These are phyloP conservation scores for Neoscelio sp. DNA, from an alignment of 2,888 invertebrate species.

Conservation along the genomic window DNA sequence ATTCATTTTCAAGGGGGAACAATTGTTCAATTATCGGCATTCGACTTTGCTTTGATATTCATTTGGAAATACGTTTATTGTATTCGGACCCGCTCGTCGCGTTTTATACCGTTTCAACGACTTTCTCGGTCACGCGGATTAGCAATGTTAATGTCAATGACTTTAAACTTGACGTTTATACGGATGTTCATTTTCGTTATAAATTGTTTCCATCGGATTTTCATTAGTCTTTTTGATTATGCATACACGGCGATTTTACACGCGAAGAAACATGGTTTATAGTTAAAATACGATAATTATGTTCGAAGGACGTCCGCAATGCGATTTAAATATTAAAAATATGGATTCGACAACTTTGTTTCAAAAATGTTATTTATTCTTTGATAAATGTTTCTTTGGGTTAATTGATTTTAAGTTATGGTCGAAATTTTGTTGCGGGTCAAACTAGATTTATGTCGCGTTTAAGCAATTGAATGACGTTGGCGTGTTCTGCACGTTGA, in stretches of 20 bases:
- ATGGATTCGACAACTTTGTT: no score
- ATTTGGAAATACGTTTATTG: neutral
- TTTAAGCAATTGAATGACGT: no score
- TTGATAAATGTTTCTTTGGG: no score
- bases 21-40: constrained; percentile 7
- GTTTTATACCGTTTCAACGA: neutral
- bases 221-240: neutral
- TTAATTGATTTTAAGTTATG: no score
- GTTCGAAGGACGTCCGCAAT: no score
- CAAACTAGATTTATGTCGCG: no score
- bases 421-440: no score
- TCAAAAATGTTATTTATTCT: no score
- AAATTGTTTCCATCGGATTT: neutral
- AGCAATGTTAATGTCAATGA: neutral
- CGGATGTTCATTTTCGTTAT: neutral
- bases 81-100: neutral
- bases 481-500: no score
- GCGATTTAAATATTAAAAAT: no score
- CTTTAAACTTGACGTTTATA: neutral
- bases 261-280: neutral
- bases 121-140: neutral
- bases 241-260: neutral
- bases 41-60: constrained; percentile 1
- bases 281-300: neutral
- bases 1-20: constrained; percentile 2